A percentile compares a stretch with the other conserved stretches of the same genome.
phyloP scores from a whole-genome alignment of 2,888 invertebrate genomes.

The Perizoma flavofasciatum region DNA sequence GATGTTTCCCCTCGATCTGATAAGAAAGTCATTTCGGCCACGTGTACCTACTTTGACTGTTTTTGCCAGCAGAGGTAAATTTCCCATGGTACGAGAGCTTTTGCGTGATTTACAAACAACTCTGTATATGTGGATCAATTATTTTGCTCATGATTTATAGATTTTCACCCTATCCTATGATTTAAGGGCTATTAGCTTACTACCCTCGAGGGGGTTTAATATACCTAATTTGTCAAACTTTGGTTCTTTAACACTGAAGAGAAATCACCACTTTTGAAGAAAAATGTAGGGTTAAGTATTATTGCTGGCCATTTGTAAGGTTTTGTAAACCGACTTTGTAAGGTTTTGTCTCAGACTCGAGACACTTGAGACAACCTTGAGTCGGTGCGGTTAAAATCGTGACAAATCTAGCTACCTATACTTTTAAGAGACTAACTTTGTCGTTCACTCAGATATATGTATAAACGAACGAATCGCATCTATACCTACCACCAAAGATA shows the following conservation, averaged over 20 bases:
- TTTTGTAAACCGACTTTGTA: slow-evolving; percentile 12
- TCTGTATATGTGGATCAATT: too few relatives aligned
- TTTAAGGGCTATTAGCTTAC: neutral
- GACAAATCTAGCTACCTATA: too few relatives aligned
- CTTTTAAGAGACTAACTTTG: too few relatives aligned
- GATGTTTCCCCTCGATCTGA: slow-evolving; percentile 69
- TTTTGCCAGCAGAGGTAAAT: too few relatives aligned
- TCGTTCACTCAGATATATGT: too few relatives aligned
- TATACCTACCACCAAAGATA: too few relatives aligned
- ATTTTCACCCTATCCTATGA: neutral
- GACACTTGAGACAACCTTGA: too few relatives aligned
- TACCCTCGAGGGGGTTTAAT: slow-evolving; percentile 8
- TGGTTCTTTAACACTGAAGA: slow-evolving; percentile 15
- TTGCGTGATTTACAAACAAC: too few relatives aligned
- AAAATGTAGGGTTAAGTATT: slow-evolving; percentile 15
- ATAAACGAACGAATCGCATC: too few relatives aligned
- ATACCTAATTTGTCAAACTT: slow-evolving; percentile 21
- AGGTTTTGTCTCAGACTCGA: too few relatives aligned
- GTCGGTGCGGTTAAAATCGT: too few relatives aligned
- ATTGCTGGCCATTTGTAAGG: slow-evolving; percentile 19
- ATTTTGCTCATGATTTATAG: neutral
- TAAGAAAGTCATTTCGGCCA: slow-evolving; percentile 62
- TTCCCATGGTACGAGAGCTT: too few relatives aligned
- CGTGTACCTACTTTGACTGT: slow-evolving; percentile 9
- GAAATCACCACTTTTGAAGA: slow-evolving; percentile 21